Conservation (phyloP, 2,113 vertebrate species). For the Indicator maculatus region DNA sequence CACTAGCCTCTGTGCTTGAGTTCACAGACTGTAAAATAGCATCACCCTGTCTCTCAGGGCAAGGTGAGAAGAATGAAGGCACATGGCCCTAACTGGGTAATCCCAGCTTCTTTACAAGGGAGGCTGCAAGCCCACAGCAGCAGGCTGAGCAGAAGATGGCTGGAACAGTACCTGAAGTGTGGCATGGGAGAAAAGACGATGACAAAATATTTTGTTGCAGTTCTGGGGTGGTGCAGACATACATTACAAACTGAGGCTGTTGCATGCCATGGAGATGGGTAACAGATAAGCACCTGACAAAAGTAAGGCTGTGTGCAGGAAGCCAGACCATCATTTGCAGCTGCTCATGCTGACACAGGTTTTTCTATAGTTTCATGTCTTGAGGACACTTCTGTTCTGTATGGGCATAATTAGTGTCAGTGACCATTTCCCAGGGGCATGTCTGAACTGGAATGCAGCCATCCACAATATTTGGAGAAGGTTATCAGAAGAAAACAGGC, state of each 20-base stretch:
- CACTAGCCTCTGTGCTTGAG: background rate
- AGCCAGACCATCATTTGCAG: slow-evolving; percentile 3
- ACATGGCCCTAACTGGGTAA: background rate
- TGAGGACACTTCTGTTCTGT: slow-evolving; percentile 22
- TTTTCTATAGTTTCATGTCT: slow-evolving; percentile 20
- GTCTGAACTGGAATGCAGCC: slow-evolving; percentile 20
- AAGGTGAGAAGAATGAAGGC: slow-evolving; percentile 20
- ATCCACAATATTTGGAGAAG: background rate
- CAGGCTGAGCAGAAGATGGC: background rate
- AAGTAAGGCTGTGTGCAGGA: slow-evolving; percentile 22
- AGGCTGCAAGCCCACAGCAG: background rate
- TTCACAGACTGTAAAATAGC: slow-evolving; percentile 10
- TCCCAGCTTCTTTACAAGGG: background rate
- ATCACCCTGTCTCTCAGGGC: background rate
- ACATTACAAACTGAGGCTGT: background rate
- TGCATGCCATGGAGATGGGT: background rate
- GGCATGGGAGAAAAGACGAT: background rate
- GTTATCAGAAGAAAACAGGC: background rate
- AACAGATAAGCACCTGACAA: background rate
- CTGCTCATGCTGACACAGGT: slow-evolving; percentile 22
- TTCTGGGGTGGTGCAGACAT: background rate
- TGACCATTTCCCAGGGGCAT: background rate
- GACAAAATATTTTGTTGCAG: background rate
- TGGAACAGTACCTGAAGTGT: background rate
- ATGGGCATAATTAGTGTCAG: slow-evolving; percentile 21